A percentile compares a stretch with the other conserved stretches of the same genome.
These are phyloP conservation scores for Muraenolepis orangiensis DNA, from an alignment of 2,797 vertebrate genomes.

Conservation along the genomic window DNA sequence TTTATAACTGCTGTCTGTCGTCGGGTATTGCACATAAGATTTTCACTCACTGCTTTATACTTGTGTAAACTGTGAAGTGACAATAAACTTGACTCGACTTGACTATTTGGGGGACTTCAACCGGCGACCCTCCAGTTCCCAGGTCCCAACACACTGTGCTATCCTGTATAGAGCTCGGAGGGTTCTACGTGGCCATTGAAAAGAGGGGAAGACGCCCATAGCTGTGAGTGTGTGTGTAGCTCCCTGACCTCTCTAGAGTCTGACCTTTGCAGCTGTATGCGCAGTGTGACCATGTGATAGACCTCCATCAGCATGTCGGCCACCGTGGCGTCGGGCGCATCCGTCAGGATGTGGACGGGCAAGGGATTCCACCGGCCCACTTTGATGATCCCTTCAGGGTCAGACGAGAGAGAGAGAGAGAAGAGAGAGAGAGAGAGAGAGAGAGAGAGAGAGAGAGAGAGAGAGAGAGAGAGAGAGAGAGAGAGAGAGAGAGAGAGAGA, in stretches of 20 bases:
- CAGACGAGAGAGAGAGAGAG: conserved; percentile 69
- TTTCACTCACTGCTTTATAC: no score
- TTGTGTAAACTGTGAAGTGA: no score
- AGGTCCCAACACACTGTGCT: no score
- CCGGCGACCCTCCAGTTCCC: no score
- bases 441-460: conserved; percentile 76
- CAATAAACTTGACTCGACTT: no score
- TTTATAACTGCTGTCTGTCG: no score
- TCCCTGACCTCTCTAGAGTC: conserved; percentile 16
- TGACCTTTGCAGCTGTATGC: conserved; percentile 92
- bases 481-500: conserved; percentile 69
- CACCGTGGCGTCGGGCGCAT: conserved; percentile 94
- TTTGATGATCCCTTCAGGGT: conserved; percentile 93
- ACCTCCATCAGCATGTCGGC: conserved; percentile 86
- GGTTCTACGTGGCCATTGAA: background rate
- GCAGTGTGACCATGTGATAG: conserved; percentile 91
- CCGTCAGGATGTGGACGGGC: conserved; percentile 95
- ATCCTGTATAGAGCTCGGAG: background rate
- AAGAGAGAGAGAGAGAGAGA: conserved; percentile 15
- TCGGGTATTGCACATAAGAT: no score
- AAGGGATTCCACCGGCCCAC: conserved; percentile 97
- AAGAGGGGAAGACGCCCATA: background rate
- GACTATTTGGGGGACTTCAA: no score
- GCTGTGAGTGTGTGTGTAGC: no score
- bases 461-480: conserved; percentile 52